Evolutionary conservation across 1,140 invertebrate genomes (phyloP), one percentile per base, ranked within the genome.

Genomic region (Metaphire vulgaris): DNA sequence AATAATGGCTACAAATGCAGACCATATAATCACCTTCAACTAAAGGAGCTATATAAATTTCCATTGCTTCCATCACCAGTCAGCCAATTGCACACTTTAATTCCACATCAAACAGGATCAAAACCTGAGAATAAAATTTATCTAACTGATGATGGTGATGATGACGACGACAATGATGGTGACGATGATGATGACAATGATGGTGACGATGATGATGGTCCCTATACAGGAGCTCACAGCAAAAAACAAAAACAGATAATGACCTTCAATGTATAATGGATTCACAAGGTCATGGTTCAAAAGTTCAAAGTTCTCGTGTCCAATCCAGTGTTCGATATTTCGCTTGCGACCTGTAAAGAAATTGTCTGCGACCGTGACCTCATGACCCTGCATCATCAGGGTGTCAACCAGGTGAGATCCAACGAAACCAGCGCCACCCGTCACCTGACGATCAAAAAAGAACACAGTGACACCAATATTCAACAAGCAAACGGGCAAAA

Each of bases 241-340:
- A 73, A 74, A 72, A 1, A 33, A 26, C n/a, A n/a, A n/a, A n/a
- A n/a, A n/a, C n/a, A n/a, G n/a, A n/a, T n/a, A 73, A 16, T 76
- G 79, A 88, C 88, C 88, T 89, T 99, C 98, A 78, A 99, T 92
- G 87, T 94, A 99, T 14, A 99, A 87, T 26, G 97, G 95, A 87
- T 98, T 98, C 0, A 99, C 96, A 83, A 99, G 97, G 84, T 99
- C 98, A 87, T 99, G 97, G 86, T 99, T 95, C 67, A 99, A 94
- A 34, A 99, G 87, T 87, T 99, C 97, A 88, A 99, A 99, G 86
- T 99, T 99, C 82, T 95, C 92, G 87, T 99, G 97, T 0, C 97
- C 97, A 79, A 99, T 91, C 97, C 97, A 99, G 83, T 99, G 96
- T 83, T 98, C 96, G 0, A 99, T 92, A 87, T 99, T 99, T 33